Base-by-base conservation (phyloP, 1,140 invertebrate species). In the Hyphantria cunea region DNA sequence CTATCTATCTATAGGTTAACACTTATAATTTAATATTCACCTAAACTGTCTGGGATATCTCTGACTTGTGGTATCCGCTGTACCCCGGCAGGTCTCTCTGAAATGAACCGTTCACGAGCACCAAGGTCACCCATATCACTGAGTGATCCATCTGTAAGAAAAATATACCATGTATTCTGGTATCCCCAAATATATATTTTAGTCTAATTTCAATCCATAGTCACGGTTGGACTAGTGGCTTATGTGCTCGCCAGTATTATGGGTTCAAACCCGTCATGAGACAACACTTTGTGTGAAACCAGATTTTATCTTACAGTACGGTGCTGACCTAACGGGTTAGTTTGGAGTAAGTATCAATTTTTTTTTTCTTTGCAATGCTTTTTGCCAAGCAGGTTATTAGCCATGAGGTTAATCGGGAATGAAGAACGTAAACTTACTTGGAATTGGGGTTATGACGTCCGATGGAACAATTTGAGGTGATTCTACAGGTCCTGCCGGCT, bases 391-490 rank as follows among this genome's bases (percentile, higher is more conserved):
- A n/a, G n/a, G n/a, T n/a, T n/a, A n/a, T n/a, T n/a, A n/a, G n/a
- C n/a, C n/a, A n/a, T n/a, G n/a, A n/a, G n/a, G n/a, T n/a, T n/a
- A n/a, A n/a, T n/a, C n/a, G n/a, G n/a, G n/a, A n/a, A n/a, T n/a
- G n/a, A n/a, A n/a, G n/a, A n/a, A 25, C 5, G 5, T 25, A 25
- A 44, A 80, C 82, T 85, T 67, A 89, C 85, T 80, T 66, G 70
- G 25, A 7, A 74, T 37, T n/a, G 66, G 53, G n/a, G 53, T 37
- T 44, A 70, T 41, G 39, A 87, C 52, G 47, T 90, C 87, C 13
- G 87, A 83, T 25, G 87, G 87, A n/a, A 88, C 87, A 61, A 87
- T 88, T 58, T 90, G 85, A 50, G 85, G 83, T 41, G 83, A 80
- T 48, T 90, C 85, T 6, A 84, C 56, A 2, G 84, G 84, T 11